phyloP scores from a whole-genome alignment of 2,797 vertebrate genomes.

The Eidolon dupreanum region DNA sequence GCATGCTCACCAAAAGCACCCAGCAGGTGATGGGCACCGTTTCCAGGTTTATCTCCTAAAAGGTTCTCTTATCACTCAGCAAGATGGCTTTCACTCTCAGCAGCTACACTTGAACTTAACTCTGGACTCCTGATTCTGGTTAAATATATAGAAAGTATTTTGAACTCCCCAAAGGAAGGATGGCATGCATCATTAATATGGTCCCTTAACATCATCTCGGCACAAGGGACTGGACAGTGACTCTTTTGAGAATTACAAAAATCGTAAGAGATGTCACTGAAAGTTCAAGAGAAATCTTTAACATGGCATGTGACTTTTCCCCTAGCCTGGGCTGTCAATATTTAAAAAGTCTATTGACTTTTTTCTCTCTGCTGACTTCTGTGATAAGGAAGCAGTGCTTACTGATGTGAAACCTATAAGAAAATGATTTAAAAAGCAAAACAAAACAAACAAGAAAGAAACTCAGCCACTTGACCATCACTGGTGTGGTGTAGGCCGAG shows the following conservation, averaged over 20 bases:
- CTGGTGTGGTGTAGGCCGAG: not conserved
- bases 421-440: slow-evolving; percentile 48
- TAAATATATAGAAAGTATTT: not conserved
- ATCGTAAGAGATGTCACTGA: not conserved
- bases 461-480: not conserved
- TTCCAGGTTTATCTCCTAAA: not conserved
- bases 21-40: not conserved
- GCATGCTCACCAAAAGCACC: not conserved
- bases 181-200: not conserved
- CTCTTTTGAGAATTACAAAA: not conserved
- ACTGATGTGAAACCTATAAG: not conserved
- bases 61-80: not conserved
- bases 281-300: not conserved
- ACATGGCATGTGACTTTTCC: not conserved
- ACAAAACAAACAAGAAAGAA: not conserved
- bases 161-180: not conserved
- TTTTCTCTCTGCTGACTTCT: slow-evolving; percentile 33
- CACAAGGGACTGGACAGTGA: fast-evolving
- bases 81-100: not conserved
- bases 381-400: not conserved
- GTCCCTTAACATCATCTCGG: not conserved
- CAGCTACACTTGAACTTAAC: not conserved
- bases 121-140: not conserved
- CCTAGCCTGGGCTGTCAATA: not conserved
- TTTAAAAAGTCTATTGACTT: not conserved